Evolutionary conservation across 2,797 vertebrate species (phyloP).

Genomic region (Threskiornis aethiopicus): DNA sequence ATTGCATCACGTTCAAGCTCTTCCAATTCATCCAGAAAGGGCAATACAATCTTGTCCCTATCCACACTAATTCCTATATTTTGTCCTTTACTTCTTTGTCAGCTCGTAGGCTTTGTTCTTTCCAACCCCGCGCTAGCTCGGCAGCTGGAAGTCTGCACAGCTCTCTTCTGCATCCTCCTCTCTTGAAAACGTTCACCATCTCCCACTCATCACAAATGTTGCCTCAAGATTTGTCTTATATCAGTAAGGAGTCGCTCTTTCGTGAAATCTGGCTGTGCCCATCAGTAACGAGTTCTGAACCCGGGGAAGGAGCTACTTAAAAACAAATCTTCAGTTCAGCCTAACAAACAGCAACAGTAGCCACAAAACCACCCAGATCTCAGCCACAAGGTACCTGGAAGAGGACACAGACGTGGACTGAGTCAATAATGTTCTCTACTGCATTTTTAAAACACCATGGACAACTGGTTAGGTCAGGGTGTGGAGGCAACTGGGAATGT

Average conservation of each 20-base stretch:
- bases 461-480: not conserved
- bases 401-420: fast-evolving
- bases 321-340: not conserved
- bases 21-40: not conserved
- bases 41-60: not conserved
- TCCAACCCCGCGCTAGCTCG: fast-evolving
- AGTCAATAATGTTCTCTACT: not conserved
- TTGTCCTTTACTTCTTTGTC: not conserved
- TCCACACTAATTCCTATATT: not conserved
- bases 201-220: not conserved
- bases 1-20: not conserved
- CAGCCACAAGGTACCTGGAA: not conserved
- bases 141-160: not conserved
- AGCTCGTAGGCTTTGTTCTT: not conserved
- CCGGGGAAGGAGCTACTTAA: not conserved
- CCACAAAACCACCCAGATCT: not conserved
- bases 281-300: not conserved
- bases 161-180: not conserved
- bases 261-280: not conserved
- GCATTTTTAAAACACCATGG: fast-evolving
- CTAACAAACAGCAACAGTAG: fast-evolving
- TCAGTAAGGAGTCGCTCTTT: not conserved
- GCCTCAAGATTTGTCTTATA: not conserved
- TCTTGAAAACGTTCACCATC: not conserved
- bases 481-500: not conserved